Evolutionary conservation across 2,888 invertebrate genomes (phyloP).

Genomic region (Nomada fabriciana): DNA sequence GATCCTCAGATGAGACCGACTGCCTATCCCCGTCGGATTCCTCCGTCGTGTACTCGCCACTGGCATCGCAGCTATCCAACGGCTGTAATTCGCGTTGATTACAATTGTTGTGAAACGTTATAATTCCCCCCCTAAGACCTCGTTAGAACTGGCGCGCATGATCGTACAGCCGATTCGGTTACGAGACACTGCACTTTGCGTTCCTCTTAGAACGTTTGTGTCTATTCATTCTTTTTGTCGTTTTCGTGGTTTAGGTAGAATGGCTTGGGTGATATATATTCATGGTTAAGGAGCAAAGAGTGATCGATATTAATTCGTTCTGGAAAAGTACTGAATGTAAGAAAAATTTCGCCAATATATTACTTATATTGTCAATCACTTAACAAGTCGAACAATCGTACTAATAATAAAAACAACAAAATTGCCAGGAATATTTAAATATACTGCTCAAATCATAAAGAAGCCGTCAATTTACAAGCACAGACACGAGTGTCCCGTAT

Average conservation of each 20-base stretch:
- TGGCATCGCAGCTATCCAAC: conserved; percentile 93
- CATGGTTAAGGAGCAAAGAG: too few relatives aligned
- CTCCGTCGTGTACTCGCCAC: conserved; percentile 93
- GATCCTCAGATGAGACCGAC: conserved; percentile 91
- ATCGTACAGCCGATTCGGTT: conserved; percentile 9
- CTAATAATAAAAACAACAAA: too few relatives aligned
- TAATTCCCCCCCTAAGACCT: conserved; percentile 39
- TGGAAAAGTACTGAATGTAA: too few relatives aligned
- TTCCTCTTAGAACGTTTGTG: neutral
- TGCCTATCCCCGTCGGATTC: conserved; percentile 90
- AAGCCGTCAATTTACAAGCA: too few relatives aligned
- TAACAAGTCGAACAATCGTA: too few relatives aligned
- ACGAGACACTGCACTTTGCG: neutral
- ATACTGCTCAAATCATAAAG: too few relatives aligned
- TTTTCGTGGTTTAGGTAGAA: neutral
- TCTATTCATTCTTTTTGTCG: neutral
- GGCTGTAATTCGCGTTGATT: conserved; percentile 83
- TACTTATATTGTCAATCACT: too few relatives aligned
- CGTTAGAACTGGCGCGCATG: conserved; percentile 38
- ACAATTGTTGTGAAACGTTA: conserved; percentile 56
- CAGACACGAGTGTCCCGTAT: too few relatives aligned
- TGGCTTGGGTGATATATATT: too few relatives aligned
- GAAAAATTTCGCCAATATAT: too few relatives aligned
- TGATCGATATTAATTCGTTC: too few relatives aligned
- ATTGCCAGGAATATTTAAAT: too few relatives aligned